Base-by-base conservation (phyloP, 2,797 vertebrate species). In the Poecilia velifera region DNA sequence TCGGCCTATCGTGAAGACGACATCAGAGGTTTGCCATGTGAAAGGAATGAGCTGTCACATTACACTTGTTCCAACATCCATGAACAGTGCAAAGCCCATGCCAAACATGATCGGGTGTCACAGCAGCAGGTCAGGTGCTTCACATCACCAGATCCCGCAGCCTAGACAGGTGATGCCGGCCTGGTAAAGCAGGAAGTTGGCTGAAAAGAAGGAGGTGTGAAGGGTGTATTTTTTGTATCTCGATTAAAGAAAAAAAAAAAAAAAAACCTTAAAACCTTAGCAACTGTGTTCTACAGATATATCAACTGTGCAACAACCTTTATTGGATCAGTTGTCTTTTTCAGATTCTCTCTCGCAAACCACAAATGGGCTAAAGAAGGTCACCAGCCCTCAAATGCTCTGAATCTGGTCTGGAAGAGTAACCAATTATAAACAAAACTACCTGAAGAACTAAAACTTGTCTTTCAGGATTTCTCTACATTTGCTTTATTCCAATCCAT, bases 51-150 rank as follows among this genome's bases (percentile, higher is more conserved):
- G 93, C 92, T 95, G 94, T 95, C 94, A 93, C 93, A 91, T 94
- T 94, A 95, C 95, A 95, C 94, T 94, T 95, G 94, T 95, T 94
- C 90, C 90, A 92, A 94, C 94, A 95, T 94, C 93, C 91, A 93
- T 87, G 91, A 92, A 94, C 91, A 93, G 90, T 80, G 74, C 81
- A 86, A 51, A 78, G 88, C 88, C 90, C 86, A 86, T 86, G 92
- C 93, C 94, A 93, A 91, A 91, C 81, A 68, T 0, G 92, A 95
- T 96, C 94, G 47, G 91, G 93, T 96, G 92, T 94, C 94, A 84
- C 83, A 43, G 66, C 72, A 78, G 88, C 87, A 76, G 73, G 79
- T 82, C 88, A 82, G 86, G 76, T 90, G 83, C 18, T 53, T 91
- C 86, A 92, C 89, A 80, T 93, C 90, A 90, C 70, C 46, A 34